phyloP scores from a whole-genome alignment of 2,797 vertebrate genomes.

The Arnoldichthys spilopterus region DNA sequence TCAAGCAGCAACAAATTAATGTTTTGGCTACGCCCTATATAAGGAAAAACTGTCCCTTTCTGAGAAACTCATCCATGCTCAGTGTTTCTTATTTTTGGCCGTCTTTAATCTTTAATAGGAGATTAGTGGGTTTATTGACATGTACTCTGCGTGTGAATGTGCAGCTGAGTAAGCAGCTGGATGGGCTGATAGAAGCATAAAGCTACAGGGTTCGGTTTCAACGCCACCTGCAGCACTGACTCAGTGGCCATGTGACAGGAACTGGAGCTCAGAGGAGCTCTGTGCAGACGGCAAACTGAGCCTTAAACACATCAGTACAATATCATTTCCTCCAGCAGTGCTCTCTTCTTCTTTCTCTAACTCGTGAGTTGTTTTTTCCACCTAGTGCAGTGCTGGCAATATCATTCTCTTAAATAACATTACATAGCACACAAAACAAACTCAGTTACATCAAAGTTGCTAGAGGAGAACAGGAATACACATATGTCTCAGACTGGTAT shows the following conservation, averaged over 20 bases:
- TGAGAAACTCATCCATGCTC: constrained; percentile 3
- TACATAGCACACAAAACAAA: too few relatives aligned
- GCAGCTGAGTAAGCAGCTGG: constrained; percentile 50
- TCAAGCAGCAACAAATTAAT: constrained; percentile 9
- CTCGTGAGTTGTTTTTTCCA: not conserved
- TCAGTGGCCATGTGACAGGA: constrained; percentile 49
- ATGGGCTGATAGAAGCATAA: constrained; percentile 36
- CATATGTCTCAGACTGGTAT: not conserved
- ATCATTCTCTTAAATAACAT: not conserved
- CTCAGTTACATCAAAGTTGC: too few relatives aligned
- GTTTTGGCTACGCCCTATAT: not conserved
- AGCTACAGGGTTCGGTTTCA: constrained; percentile 37
- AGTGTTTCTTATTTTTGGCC: constrained; percentile 21
- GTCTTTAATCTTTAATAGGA: constrained; percentile 42
- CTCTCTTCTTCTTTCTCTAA: constrained; percentile 1
- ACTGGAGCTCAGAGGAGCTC: not conserved
- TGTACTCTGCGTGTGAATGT: constrained; percentile 33
- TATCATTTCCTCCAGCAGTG: constrained; percentile 8
- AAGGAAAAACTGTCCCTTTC: not conserved
- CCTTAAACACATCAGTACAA: not conserved
- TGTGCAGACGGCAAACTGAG: constrained; percentile 5
- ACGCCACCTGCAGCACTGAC: constrained; percentile 25
- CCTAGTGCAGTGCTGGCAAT: not conserved
- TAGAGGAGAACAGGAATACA: not conserved
- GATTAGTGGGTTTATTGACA: constrained; percentile 49